Evolutionary conservation across 2,797 vertebrate genomes (phyloP).

Genomic region (Mus caroli): DNA sequence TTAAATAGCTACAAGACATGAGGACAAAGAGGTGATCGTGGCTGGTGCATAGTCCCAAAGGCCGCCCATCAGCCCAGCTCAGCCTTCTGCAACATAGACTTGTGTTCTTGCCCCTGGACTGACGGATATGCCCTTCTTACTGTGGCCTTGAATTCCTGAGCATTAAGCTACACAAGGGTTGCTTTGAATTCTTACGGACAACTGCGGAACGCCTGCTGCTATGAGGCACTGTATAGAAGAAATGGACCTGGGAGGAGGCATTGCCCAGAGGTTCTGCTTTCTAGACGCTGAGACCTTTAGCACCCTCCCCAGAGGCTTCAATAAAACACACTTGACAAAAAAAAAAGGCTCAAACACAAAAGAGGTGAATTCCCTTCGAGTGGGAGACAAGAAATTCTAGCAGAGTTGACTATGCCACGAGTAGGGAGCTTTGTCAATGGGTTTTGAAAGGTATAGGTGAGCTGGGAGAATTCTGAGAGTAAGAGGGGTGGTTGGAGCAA

Average conservation of each 20-base stretch:
- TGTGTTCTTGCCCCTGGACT: not conserved
- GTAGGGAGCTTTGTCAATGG: not conserved
- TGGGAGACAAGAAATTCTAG: not conserved
- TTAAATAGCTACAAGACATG: not conserved
- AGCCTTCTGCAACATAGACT: not conserved
- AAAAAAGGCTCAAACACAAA: not conserved
- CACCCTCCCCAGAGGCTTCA: not conserved
- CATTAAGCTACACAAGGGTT: not conserved
- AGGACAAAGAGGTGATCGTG: not conserved
- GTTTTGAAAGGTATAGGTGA: not conserved
- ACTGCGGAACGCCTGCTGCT: not conserved
- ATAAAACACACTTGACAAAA: not conserved
- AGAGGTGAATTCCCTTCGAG: not conserved
- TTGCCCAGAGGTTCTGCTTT: not conserved
- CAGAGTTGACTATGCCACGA: not conserved
- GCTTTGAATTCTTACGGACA: not conserved
- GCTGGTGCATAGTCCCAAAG: not conserved
- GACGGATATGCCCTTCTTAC: not conserved
- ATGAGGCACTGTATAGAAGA: fast-evolving
- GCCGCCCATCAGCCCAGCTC: not conserved
- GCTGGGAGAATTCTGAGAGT: not conserved
- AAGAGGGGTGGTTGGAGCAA: not conserved
- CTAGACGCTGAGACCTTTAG: not conserved
- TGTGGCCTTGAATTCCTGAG: too few species aligned
- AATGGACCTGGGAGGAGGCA: fast-evolving